Evolutionary conservation across 1,140 invertebrate species (phyloP), one percentile per base, ranked within the genome.

Genomic region (Ganaspis sp.): DNA sequence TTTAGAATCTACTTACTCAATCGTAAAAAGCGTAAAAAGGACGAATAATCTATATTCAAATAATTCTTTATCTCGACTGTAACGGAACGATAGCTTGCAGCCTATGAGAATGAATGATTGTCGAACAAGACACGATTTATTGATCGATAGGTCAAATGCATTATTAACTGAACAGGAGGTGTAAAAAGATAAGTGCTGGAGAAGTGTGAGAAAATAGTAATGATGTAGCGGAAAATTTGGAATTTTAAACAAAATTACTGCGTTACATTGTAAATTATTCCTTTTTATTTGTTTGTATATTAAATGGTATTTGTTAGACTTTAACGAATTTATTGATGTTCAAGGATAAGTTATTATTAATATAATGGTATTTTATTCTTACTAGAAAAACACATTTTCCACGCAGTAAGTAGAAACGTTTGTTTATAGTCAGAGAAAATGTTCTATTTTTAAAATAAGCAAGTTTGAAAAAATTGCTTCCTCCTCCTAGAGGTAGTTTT

Each of bases 1-100:
- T 49, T 49, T 49, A 49, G 17, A 49, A 49, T 49, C 45, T n/a
- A 17, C 45, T 49, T 49, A 49, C 17, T 49, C 45, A 49, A 49
- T 49, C n/a, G 45, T 49, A 49, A 49, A 49, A 49, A n/a, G n/a
- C 45, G 17, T 49, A 49, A 17, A 49, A 49, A n/a, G n/a, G 45
- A 49, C 45, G 45, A 38, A 58, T 58, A 40, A 73, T 73, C 37
- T 29, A 40, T 58, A 72, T 45, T 42, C 45, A 21, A 70, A 70
- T 40, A 70, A 17, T 72, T 29, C 3, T 29, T 49, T 26, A 49
- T 42, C n/a, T 72, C 23, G 11, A 15, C n/a, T 49, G n/a, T 3
- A 64, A 19, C 11, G 21, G 21, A 64, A 23, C 29, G 21, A 64
- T 64, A 29, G 12, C 53, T 58, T 58, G 53, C 11, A 23, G 53